Evolutionary conservation across 2,113 vertebrate species (phyloP), one percentile per base, ranked within the genome.

Genomic region (Corythornis madagascariensis): DNA sequence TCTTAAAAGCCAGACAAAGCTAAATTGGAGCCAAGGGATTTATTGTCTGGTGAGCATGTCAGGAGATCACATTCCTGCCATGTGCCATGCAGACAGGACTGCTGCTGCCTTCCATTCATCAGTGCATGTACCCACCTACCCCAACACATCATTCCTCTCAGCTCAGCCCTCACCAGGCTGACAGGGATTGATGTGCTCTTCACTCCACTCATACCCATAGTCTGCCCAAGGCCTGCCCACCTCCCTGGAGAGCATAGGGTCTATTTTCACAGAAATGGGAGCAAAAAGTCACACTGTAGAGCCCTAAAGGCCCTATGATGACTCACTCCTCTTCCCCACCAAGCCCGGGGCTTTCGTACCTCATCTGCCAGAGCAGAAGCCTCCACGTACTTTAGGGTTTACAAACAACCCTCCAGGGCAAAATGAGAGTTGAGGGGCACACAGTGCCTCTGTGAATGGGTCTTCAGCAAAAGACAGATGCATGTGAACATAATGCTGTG

Each of bases 11-110:
- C 83, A 92, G 21, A 53, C 3, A 28, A 59, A 75, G 56, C 17
- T 64, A 19, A 75, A 40, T 3, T 38, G 16, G 43, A 88, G 7
- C 47, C 48, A 59, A 48, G 29, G 20, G 8, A 5, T 35, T 33
- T 2, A 1, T 31, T 24, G 13, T 1, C 0, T 9, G 29, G 61
- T 57, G 18, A 52, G 48, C 10, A 19, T 10, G 35, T 31, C 60
- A 11, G 0, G 1, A 31, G 47, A 38, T 38, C 15, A 17, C 31
- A 21, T 55, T 38, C 17, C 5, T 20, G 61, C 13, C 31, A 17
- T 28, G 35, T 47, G 35, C 81, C 42, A 31, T 6, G 4, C n/a
- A 67, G 14, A 33, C 42, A 79, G 43, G 45, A 55, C 33, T 1
- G 4, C 48, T 65, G 50, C 56, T 59, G 20, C 48, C 40, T n/a